A percentile compares a stretch with the other conserved stretches of the same genome.
Evolutionary conservation across 2,113 vertebrate genomes (phyloP).

Genomic region (Lutjanus erythropterus): DNA sequence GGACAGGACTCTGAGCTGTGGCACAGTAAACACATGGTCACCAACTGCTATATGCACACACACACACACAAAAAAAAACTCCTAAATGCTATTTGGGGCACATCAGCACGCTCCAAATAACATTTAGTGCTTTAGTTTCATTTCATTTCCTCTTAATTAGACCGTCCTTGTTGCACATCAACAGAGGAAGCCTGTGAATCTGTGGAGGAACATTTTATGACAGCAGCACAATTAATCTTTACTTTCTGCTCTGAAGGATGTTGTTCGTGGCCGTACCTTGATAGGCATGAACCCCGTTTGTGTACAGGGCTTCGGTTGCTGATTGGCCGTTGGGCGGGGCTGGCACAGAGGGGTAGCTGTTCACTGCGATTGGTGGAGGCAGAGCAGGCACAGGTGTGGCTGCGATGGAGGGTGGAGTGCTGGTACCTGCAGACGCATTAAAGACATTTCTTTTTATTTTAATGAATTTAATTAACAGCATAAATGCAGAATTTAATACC

Average conservation of each 20-base stretch:
- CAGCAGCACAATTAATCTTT: neutral
- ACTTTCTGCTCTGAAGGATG: neutral
- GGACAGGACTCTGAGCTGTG: conserved; percentile 92
- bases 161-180: neutral
- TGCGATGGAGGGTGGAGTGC: conserved; percentile 91
- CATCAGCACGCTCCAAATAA: conserved; percentile 52
- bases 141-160: conserved; percentile 47
- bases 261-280: conserved; percentile 83
- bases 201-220: conserved; percentile 17
- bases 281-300: conserved; percentile 91
- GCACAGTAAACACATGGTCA: conserved; percentile 54
- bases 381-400: conserved; percentile 90
- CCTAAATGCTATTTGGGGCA: conserved; percentile 46
- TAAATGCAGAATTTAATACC: too few species aligned
- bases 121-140: conserved; percentile 27
- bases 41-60: conserved; percentile 18
- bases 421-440: conserved; percentile 84
- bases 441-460: neutral
- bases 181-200: conserved; percentile 17
- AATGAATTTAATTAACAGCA: too few species aligned
- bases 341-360: conserved; percentile 88
- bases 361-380: conserved; percentile 89
- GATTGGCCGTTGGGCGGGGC: conserved; percentile 89
- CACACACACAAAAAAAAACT: conserved; percentile 7
- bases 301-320: conserved; percentile 89